Base-by-base conservation (phyloP, 2,888 invertebrate genomes). In the Deilephila porcellus region DNA sequence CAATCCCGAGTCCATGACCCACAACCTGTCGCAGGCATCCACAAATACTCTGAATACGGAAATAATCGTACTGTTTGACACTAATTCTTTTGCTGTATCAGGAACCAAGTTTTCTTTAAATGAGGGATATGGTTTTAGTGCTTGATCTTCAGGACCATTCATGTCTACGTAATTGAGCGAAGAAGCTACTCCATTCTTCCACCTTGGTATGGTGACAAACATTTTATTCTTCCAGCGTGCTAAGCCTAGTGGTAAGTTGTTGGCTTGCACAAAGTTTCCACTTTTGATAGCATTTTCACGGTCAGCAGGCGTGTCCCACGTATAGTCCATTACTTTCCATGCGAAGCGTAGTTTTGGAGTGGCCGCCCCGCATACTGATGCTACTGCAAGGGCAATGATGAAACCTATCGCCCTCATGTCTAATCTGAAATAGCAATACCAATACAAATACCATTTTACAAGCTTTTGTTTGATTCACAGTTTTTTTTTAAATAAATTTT, bases 1-100 rank as follows among this genome's bases (percentile, higher is more conserved):
- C 59, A 97, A 89, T 73, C 97, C 98, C 0, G 97, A 96, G 85
- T 98, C 98, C 90, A 98, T 95, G 6, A 97, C 96, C 98, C 98
- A 98, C 11, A 98, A 95, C 64, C 98, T 95, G 86, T 97, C 97
- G 82, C 98, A 98, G 6, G 95, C 94, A 86, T 98, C 98, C 0
- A 97, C 96, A 78, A 95, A 95, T 32, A 97, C 93, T 76, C 98
- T 95, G 89, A 97, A 97, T 5, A 97, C 97, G 3, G 97, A 97
- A 71, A 97, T 93, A 63, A 97, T 96, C 0, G 96, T 95, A 73
- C 95, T 95, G 76, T 97, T 96, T 4, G 96, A 93, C 60, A 93
- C 93, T 4, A 96, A 80, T 52, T 88, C 88, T 5, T 90, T 91
- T 1, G 90, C 91, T 8, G 88, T 83, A 75, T 94, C 95, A 67